Evolutionary conservation across 1,140 invertebrate genomes (phyloP).

Genomic region (Drosophila aff.): DNA sequence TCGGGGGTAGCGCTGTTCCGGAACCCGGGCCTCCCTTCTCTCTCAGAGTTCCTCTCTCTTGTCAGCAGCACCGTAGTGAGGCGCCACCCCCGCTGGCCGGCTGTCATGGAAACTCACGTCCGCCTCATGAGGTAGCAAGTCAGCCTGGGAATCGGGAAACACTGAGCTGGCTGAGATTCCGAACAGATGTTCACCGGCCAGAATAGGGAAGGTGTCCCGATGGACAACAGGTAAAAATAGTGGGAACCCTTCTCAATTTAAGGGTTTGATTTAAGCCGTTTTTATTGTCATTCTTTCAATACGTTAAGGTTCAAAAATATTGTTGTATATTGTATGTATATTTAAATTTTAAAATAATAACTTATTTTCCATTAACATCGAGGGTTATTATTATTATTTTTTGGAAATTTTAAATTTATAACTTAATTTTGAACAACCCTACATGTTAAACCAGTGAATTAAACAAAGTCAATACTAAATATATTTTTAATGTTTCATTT

Average conservation of each 20-base stretch:
- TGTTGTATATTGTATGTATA: no score
- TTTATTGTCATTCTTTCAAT: neutral
- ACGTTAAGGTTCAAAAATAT: neutral
- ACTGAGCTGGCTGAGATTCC: constrained; percentile 47
- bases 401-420: no score
- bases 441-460: no score
- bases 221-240: constrained; percentile 54
- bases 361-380: no score
- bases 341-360: no score
- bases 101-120: neutral
- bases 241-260: neutral
- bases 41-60: constrained; percentile 14
- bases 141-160: constrained; percentile 16
- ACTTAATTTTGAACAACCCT: no score
- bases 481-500: no score
- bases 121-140: constrained; percentile 6
- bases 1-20: constrained; percentile 11
- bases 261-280: neutral
- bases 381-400: no score
- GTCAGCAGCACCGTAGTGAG: constrained; percentile 18
- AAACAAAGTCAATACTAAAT: no score
- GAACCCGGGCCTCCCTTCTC: constrained; percentile 9
- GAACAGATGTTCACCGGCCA: constrained; percentile 53
- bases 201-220: neutral
- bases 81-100: constrained; percentile 13